A percentile compares a stretch with the other conserved stretches of the same genome.
These are phyloP conservation scores for Drosophila serrata DNA, from an alignment of 1,140 invertebrate species.

Conservation along the genomic window DNA sequence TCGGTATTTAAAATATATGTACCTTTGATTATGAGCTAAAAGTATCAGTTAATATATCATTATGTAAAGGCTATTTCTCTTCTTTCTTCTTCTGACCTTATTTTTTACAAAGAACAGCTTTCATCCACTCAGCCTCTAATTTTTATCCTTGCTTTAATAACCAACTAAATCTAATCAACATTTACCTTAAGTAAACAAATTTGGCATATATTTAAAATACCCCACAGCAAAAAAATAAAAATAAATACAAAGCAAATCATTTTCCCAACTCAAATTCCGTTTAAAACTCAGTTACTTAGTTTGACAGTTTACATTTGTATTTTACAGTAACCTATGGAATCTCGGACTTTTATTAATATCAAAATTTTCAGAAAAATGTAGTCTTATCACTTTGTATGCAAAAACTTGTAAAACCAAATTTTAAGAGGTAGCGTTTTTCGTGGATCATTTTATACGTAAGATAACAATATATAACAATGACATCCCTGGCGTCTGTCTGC, in stretches of 20 bases:
- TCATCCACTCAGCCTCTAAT: too few species aligned
- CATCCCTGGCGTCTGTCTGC: slow-evolving; percentile 6
- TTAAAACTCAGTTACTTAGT: background rate
- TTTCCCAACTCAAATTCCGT: background rate
- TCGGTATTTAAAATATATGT: background rate
- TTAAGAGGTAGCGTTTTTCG: background rate
- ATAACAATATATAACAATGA: background rate
- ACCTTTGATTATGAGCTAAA: too few species aligned
- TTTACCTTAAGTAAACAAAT: too few species aligned
- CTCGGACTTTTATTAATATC: background rate
- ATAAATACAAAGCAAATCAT: background rate
- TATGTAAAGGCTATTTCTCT: background rate
- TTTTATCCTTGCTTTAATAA: too few species aligned
- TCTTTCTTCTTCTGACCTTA: too few species aligned
- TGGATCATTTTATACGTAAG: background rate
- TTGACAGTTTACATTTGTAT: background rate
- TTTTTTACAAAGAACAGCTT: too few species aligned
- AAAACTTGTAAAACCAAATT: background rate
- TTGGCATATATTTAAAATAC: too few species aligned
- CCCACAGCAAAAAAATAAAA: background rate
- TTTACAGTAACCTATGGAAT: background rate
- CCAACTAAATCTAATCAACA: too few species aligned
- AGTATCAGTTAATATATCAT: background rate
- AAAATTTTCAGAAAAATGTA: too few species aligned
- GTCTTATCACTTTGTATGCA: background rate